phyloP scores from a whole-genome alignment of 2,113 vertebrate species.

The Oplegnathus fasciatus region DNA sequence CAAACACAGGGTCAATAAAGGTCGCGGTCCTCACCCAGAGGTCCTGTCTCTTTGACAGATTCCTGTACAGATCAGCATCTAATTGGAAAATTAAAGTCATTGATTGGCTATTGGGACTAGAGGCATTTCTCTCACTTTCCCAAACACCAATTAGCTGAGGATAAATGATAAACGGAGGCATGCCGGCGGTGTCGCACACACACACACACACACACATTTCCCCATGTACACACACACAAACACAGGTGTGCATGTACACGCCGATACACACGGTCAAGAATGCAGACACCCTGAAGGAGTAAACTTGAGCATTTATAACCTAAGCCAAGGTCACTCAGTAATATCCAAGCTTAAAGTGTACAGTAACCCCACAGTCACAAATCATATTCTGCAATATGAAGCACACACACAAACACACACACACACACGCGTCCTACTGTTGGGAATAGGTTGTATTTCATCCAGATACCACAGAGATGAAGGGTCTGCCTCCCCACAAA shows the following conservation, averaged over 20 bases:
- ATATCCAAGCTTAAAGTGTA: slow-evolving; percentile 62
- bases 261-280: slow-evolving; percentile 10
- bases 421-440: slow-evolving; percentile 17
- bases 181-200: not conserved
- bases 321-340: slow-evolving; percentile 70
- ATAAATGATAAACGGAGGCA: slow-evolving; percentile 62
- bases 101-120: slow-evolving; percentile 64
- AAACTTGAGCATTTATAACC: slow-evolving; percentile 60
- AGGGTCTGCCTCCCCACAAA: slow-evolving; percentile 36
- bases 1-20: slow-evolving; percentile 63
- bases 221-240: not conserved
- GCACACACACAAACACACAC: too few relatives aligned
- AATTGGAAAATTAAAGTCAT: slow-evolving; percentile 79
- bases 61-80: slow-evolving; percentile 64
- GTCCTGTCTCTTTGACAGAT: slow-evolving; percentile 50
- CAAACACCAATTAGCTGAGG: slow-evolving; percentile 71
- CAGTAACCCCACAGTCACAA: slow-evolving; percentile 62
- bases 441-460: slow-evolving; percentile 56
- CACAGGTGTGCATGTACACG: not conserved
- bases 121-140: slow-evolving; percentile 65
- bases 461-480: slow-evolving; percentile 39
- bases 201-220: not conserved
- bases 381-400: slow-evolving; percentile 53
- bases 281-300: slow-evolving; percentile 24
- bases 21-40: slow-evolving; percentile 42